Evolutionary conservation across 2,113 vertebrate species (phyloP).

Genomic region (Willisornis vidua): DNA sequence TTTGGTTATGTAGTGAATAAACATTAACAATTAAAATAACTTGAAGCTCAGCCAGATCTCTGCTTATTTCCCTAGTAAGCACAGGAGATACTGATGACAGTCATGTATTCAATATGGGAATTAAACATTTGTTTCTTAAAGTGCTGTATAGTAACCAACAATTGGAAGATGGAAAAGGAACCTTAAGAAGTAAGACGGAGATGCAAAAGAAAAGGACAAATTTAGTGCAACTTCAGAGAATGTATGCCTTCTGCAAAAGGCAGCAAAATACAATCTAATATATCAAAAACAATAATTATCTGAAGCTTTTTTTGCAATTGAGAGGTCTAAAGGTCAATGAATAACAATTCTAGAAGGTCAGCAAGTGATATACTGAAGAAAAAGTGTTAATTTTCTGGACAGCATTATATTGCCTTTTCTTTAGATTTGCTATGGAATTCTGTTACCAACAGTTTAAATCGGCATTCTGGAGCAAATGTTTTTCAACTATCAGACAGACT

Average conservation of each 20-base stretch:
- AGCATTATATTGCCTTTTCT: not conserved
- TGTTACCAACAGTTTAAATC: constrained; percentile 3
- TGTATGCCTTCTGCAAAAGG: not conserved
- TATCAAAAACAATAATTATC: not conserved
- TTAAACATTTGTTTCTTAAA: not conserved
- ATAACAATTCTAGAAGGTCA: not conserved
- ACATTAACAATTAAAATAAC: not conserved
- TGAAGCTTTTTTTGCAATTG: not conserved
- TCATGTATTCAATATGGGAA: not conserved
- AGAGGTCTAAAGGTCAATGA: constrained; percentile 9
- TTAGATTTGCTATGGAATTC: not conserved
- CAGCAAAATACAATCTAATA: not conserved
- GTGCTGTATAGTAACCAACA: not conserved
- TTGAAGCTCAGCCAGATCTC: not conserved
- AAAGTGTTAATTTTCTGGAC: not conserved
- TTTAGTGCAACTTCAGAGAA: not conserved
- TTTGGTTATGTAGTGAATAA: not conserved
- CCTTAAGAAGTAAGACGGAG: not conserved
- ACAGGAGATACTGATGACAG: not conserved
- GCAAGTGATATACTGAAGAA: not conserved
- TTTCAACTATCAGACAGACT: constrained; percentile 11
- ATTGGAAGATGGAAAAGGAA: not conserved
- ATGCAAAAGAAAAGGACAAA: not conserved
- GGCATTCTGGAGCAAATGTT: not conserved
- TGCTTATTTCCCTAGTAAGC: not conserved